Conservation (phyloP, 2,888 invertebrate genomes). For the Zelleria hepariella region DNA sequence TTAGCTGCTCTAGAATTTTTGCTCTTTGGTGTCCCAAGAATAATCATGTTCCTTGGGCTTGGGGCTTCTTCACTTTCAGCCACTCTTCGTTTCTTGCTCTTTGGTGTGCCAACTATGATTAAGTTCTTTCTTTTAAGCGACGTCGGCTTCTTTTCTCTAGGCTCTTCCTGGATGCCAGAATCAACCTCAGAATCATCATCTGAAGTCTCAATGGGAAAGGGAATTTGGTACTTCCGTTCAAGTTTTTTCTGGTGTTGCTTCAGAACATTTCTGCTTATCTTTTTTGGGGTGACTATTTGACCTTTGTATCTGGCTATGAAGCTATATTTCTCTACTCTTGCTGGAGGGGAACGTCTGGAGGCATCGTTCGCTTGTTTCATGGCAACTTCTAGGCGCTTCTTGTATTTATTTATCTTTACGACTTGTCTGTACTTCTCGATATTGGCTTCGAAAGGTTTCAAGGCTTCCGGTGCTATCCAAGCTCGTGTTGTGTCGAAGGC, state of each 20-base stretch:
- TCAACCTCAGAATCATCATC: slow-evolving; percentile 31
- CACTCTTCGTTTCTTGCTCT: slow-evolving; percentile 13
- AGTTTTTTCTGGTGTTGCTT: slow-evolving; percentile 34
- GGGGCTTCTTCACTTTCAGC: neutral
- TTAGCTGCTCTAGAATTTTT: neutral
- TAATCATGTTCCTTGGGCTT: neutral
- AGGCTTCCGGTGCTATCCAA: slow-evolving; percentile 50
- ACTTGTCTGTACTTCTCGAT: slow-evolving; percentile 23
- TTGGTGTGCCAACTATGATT: slow-evolving; percentile 29
- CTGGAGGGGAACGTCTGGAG: slow-evolving; percentile 28
- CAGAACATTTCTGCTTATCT: slow-evolving; percentile 31
- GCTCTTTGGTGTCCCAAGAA: slow-evolving; percentile 1
- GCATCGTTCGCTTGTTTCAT: slow-evolving; percentile 54
- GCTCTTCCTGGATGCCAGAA: slow-evolving; percentile 25
- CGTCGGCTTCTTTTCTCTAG: neutral
- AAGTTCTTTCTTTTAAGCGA: slow-evolving; percentile 20
- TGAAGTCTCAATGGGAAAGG: slow-evolving; percentile 30
- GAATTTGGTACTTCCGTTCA: slow-evolving; percentile 39
- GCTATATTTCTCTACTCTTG: slow-evolving; percentile 53
- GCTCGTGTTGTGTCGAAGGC: slow-evolving; percentile 44
- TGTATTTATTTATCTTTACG: slow-evolving; percentile 26
- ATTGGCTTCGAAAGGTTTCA: slow-evolving; percentile 42
- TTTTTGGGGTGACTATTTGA: slow-evolving; percentile 40
- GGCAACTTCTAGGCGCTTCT: slow-evolving; percentile 41
- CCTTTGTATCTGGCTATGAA: slow-evolving; percentile 59